phyloP scores from a whole-genome alignment of 2,113 vertebrate species.

The Aspidoscelis tigris region DNA sequence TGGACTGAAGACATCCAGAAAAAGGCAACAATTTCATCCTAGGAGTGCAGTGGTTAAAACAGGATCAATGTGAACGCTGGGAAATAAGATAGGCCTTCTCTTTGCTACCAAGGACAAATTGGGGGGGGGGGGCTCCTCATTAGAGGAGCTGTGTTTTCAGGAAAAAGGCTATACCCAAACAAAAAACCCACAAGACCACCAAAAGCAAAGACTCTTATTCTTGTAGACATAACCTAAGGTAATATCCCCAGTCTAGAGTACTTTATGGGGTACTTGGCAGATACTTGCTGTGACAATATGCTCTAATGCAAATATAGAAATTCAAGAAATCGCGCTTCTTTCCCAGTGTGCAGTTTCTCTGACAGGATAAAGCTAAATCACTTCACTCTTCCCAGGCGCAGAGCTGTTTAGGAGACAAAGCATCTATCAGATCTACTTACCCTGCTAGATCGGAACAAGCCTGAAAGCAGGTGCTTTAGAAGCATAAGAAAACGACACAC shows the following conservation, averaged over 20 bases:
- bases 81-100: neutral
- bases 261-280: neutral
- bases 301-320: neutral
- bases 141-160: neutral
- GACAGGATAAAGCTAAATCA: neutral
- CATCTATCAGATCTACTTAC: neutral
- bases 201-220: neutral
- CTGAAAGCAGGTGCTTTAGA: neutral
- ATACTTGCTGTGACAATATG: neutral
- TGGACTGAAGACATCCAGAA: neutral
- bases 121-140: neutral
- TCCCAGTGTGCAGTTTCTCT: neutral
- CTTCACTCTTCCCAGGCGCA: neutral
- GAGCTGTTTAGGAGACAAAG: neutral
- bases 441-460: neutral
- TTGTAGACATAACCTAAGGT: neutral
- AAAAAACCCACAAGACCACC: neutral
- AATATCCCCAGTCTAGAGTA: neutral
- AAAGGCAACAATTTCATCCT: neutral
- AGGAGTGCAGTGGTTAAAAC: neutral
- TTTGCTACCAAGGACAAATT: no score
- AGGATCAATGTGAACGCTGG: neutral
- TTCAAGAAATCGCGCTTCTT: neutral
- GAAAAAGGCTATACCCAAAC: neutral
- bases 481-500: neutral